Base-by-base conservation (phyloP, 1,140 invertebrate genomes). In the Aleiodes sp. region DNA sequence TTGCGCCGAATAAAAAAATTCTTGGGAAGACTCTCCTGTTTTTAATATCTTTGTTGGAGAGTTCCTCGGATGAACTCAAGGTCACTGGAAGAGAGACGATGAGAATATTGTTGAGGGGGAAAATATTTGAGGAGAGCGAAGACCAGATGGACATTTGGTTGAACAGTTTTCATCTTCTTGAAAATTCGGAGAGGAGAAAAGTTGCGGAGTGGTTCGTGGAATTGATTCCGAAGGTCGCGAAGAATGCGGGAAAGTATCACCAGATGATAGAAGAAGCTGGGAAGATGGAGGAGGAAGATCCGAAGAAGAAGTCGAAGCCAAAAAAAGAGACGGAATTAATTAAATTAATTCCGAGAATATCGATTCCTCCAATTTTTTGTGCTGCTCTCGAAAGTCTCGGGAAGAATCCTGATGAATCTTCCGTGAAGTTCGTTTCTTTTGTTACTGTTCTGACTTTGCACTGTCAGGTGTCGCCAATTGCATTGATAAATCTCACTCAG, bases 141-240 rank as follows among this genome's bases (percentile, higher is more conserved):
- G 84, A 89, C 65, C 91, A 93, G 80, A 87, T 92, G 31, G 87
- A 91, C 76, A 85, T 93, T 64, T 90, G 92, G 87, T 80, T 93
- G 10, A 88, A 92, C 74, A 85, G 87, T 1, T 79, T 88, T 28
- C 75, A 73, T 4, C 39, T 73, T 46, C 66, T 86, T 21, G 65
- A 81, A 66, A 63, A 67, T 64, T 57, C 78, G n/a, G 72, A 86
- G 21, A 72, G 84, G 19, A 83, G 71, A 66, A 43, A 78, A 69
- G 12, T 82, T 28, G 71, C 73, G n/a, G 35, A 68, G 12, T 84
- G 80, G 81, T 79, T 87, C 63, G 66, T 77, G 28, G 80, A 79
- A 59, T 65, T 76, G 10, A 16, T 84, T 10, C 78, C 81, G 73
- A 71, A 62, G 41, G 52, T 77, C 24, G 63, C 52, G 2, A 73